Conservation (phyloP, 2,888 invertebrate genomes). For the Drosophila parthenogenetica region DNA sequence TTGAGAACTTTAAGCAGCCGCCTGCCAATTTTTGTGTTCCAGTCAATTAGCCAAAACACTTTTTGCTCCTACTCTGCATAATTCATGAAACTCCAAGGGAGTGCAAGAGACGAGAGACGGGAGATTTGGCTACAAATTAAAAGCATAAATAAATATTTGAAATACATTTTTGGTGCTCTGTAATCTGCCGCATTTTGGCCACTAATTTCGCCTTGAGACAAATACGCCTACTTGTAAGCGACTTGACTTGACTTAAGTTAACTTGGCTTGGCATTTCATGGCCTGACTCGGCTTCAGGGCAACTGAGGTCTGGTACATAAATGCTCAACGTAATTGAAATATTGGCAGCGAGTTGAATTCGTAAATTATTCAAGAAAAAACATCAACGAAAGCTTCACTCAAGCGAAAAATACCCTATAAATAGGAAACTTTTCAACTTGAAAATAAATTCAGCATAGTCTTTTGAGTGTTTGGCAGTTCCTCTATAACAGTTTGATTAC, state of each 20-base stretch:
- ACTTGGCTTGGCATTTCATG: conserved; percentile 27
- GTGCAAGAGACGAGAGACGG: not conserved
- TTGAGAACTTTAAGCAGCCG: conserved; percentile 18
- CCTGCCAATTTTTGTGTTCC: conserved; percentile 13
- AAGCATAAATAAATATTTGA: conserved; percentile 75
- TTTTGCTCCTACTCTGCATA: conserved; percentile 48
- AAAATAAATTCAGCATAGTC: not conserved
- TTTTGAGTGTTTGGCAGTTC: not conserved
- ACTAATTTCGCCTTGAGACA: conserved; percentile 76
- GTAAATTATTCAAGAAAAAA: conserved; percentile 53
- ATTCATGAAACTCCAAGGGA: conserved; percentile 40
- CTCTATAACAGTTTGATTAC: not conserved
- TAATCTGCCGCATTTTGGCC: conserved; percentile 77
- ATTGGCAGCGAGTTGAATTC: conserved; percentile 56
- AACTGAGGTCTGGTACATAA: conserved; percentile 28
- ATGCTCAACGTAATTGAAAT: conserved; percentile 67
- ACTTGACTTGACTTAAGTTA: conserved; percentile 30
- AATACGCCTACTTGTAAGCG: conserved; percentile 60
- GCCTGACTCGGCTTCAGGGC: conserved; percentile 20
- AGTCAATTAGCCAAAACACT: conserved; percentile 55
- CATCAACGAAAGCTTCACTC: not conserved
- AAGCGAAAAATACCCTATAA: conserved; percentile 17
- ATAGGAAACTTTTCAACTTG: not conserved
- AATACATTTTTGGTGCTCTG: conserved; percentile 67
- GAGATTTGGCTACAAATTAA: conserved; percentile 50